Evolutionary conservation across 2,113 vertebrate species (phyloP).

Genomic region (Macaca nemestrina): DNA sequence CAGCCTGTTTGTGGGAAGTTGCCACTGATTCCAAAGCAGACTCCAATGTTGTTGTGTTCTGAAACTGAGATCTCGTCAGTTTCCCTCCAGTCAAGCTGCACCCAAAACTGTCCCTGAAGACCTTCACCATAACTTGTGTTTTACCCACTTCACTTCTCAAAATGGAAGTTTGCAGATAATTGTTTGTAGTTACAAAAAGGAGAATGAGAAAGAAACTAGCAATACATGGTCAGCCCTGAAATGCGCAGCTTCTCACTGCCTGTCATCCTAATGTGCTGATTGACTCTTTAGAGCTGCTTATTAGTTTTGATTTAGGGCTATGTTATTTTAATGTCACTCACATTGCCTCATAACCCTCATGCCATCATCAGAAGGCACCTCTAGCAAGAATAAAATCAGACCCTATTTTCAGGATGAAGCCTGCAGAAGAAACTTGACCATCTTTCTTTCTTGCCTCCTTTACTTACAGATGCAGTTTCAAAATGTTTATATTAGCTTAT

Average conservation of each 20-base stretch:
- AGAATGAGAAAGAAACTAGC: background rate
- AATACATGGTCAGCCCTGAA: background rate
- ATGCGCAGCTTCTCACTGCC: background rate
- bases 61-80: background rate
- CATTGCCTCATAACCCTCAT: background rate
- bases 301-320: conserved; percentile 48
- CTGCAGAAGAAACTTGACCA: background rate
- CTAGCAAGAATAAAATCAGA: background rate
- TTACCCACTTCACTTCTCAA: background rate
- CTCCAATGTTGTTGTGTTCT: accelerated
- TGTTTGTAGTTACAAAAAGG: background rate
- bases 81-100: background rate
- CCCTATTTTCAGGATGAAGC: background rate
- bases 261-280: background rate
- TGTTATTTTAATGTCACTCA: conserved; percentile 49
- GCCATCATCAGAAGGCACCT: background rate
- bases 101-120: background rate
- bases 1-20: background rate
- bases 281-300: background rate
- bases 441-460: background rate
- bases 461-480: background rate
- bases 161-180: background rate
- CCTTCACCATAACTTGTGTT: background rate
- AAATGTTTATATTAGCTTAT: conserved; percentile 18
- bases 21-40: background rate